Percentiles rank a stretch among this genome's conserved stretches.
Evolutionary conservation across 2,797 vertebrate species (phyloP).

Genomic region (Cygnus olor): DNA sequence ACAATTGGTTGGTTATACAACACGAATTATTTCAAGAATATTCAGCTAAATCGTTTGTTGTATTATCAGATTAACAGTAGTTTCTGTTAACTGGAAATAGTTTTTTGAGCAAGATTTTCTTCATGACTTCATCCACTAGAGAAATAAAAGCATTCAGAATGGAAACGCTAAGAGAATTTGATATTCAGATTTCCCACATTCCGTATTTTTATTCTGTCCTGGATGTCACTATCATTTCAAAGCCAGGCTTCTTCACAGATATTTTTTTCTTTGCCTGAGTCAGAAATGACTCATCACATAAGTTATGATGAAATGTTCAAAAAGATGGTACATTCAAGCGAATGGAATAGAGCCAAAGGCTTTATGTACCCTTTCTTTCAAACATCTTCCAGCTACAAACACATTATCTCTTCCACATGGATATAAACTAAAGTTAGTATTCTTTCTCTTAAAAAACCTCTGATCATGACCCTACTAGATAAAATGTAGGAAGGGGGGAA

Average conservation of each 20-base stretch:
- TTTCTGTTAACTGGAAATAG: neutral
- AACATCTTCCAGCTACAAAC: neutral
- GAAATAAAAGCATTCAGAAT: neutral
- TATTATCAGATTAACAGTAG: neutral
- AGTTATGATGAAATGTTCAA: conserved; percentile 10
- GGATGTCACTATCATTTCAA: neutral
- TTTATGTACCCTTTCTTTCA: neutral
- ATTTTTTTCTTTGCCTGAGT: neutral
- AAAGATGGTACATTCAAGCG: neutral
- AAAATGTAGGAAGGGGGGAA: neutral
- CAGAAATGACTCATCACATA: conserved; percentile 32
- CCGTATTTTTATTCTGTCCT: neutral
- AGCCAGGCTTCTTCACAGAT: neutral
- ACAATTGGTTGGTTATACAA: neutral
- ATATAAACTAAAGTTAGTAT: neutral
- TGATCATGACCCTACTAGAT: neutral
- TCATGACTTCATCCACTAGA: neutral
- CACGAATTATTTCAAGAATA: neutral
- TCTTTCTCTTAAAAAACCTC: neutral
- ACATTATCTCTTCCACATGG: neutral
- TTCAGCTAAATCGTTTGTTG: neutral
- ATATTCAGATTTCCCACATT: neutral
- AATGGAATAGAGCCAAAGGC: neutral
- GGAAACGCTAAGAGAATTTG: neutral
- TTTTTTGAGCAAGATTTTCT: neutral